Base-by-base conservation (phyloP, 2,113 vertebrate genomes). In the Motacilla tschutschensis region DNA sequence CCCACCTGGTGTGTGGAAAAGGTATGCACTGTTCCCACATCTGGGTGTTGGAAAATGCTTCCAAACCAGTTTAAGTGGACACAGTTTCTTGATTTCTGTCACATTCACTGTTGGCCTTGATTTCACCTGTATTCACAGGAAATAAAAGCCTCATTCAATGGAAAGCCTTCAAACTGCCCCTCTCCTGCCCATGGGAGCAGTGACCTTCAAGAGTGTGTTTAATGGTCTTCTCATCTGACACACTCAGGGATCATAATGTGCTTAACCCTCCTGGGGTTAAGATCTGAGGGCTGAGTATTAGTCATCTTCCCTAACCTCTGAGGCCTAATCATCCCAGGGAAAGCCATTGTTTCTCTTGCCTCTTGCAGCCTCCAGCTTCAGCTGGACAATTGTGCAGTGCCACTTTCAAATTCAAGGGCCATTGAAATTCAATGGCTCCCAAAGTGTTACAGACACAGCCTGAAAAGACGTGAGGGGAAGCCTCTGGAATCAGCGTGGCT, bases 381-480 rank as follows among this genome's bases (percentile, higher is more conserved):
- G 36, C 31, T 36, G 66, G 58, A 76, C 47, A 33, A 26, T 48
- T 64, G 22, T 78, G 80, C 64, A 35, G 35, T 66, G 40, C 55
- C 47, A 54, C 65, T 86, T 82, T 25, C 46, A 92, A 87, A 75
- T 76, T 72, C 14, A 7, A 75, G 43, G 51, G 41, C 58, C 44
- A 31, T 38, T 91, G 75, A 87, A 91, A 91, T 89, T 91, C 88
- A 87, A 25, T 38, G 62, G 50, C 48, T 92, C 75, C 66, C 69
- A 80, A 82, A 81, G 70, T 46, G 35, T 84, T 90, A 88, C 72
- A 89, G 40, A 48, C 51, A 46, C 43, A 65, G 40, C 65, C 87
- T 94, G 86, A 83, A 91, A 88, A 95, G 53, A 58, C 5, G 36
- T 41, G 21, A 76, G 38, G 74, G 22, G 21, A 60, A 71, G 31